Evolutionary conservation across 2,113 vertebrate species (phyloP).

Genomic region (Rhagologus leucostigma): DNA sequence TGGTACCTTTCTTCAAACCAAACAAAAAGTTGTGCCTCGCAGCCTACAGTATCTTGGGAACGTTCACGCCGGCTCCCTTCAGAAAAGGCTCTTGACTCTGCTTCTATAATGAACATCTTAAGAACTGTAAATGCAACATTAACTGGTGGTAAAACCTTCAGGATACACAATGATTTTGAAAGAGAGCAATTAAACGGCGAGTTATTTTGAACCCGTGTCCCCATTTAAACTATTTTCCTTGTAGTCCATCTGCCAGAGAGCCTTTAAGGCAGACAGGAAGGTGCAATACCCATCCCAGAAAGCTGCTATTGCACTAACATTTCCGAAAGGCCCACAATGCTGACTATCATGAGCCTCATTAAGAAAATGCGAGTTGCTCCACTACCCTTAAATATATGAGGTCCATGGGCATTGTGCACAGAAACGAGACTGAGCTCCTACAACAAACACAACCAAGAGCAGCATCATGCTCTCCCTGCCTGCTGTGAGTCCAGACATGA

Average conservation of each 20-base stretch:
- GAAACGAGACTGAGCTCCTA: not conserved
- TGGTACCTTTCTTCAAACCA: not conserved
- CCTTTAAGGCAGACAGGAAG: conserved; percentile 7
- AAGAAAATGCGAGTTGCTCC: not conserved
- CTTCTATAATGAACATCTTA: conserved; percentile 23
- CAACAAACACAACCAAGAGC: not conserved
- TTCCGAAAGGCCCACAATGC: not conserved
- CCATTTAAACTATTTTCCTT: not conserved
- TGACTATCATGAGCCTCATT: not conserved
- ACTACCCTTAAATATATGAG: not conserved
- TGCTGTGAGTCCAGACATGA: not conserved
- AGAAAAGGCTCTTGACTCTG: conserved; percentile 4
- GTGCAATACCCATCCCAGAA: not conserved
- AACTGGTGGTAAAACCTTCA: not conserved
- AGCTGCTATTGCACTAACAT: not conserved
- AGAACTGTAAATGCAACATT: conserved; percentile 27
- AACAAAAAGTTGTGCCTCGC: conserved; percentile 8
- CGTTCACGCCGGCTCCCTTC: not conserved
- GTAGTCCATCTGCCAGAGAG: conserved; percentile 36
- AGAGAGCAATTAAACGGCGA: not conserved
- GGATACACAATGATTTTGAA: conserved; percentile 2
- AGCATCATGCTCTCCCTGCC: not conserved
- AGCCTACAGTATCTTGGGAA: not conserved
- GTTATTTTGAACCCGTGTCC: conserved; percentile 29
- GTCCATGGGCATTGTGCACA: not conserved